Base-by-base conservation (phyloP, 2,888 invertebrate genomes). In the Willowsia nigromaculata region DNA sequence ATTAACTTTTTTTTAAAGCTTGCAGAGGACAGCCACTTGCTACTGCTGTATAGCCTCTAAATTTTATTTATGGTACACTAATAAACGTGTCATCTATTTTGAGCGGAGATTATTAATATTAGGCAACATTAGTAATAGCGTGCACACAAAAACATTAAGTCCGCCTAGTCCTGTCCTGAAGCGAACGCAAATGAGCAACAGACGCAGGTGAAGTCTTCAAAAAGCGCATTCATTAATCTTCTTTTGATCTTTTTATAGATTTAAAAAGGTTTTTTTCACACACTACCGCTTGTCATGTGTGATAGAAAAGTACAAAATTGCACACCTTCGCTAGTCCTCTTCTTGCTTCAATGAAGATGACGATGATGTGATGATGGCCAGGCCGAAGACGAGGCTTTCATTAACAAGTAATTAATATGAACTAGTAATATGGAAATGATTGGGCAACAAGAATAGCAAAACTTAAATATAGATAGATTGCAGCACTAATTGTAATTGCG, bases 11-110 rank as follows among this genome's bases (percentile, higher is more conserved):
- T n/a, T 43, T 30, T 15, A 78, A 78, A 40, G 40, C 68, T 71
- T 1, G n/a, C n/a, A 13, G 9, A 37, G 40, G 22, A 37, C 40
- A 71, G 37, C 11, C n/a, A 5, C 11, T 22, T 71, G 5, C 9
- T 71, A 40, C 68, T 71, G 13, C 56, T 25, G 9, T 40, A 40
- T 9, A 2, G 9, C 15, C 15, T 47, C 13, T 40, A 40, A 6
- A 56, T 71, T 65, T 65, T 9, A 33, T 65, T 71, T 18, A 71
- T 71, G 40, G 68, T 40, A 40, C 68, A 71, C 68, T 71, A 71
- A 71, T 71, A 71, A 71, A 71, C 68, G 68, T 71, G 68, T 71
- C 68, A 71, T 37, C 18, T 71, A 71, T 40, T 71, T 71, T 71
- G 40, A 71, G 18, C 68, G 40, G n/a, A n/a, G n/a, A n/a, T n/a